A percentile compares a stretch with the other conserved stretches of the same genome.
Conservation (phyloP, 2,888 invertebrate species). For the Molorchus minor region DNA sequence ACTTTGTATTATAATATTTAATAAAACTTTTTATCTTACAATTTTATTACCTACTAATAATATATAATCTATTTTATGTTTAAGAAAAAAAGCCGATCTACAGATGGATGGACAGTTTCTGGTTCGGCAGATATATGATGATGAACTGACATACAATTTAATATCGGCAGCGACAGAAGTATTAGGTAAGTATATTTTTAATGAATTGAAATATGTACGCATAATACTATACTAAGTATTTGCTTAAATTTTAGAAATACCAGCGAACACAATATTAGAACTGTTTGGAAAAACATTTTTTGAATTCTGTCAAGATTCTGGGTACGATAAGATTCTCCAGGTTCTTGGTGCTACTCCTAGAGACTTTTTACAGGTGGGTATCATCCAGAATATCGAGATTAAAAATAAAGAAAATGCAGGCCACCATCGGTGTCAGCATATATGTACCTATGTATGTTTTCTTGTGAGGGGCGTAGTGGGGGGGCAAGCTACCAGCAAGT, state of each 20-base stretch:
- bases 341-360: conserved; percentile 93
- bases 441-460: too few relatives aligned
- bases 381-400: not conserved
- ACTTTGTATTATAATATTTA: too few relatives aligned
- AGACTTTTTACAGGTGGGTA: conserved; percentile 88
- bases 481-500: too few relatives aligned
- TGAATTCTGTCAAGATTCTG: conserved; percentile 95
- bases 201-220: not conserved
- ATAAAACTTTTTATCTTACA: too few relatives aligned
- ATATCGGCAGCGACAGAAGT: conserved; percentile 92
- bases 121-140: conserved; percentile 94
- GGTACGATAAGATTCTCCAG: conserved; percentile 95
- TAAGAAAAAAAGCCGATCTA: conserved; percentile 90
- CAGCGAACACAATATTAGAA: conserved; percentile 88
- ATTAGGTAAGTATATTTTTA: conserved; percentile 73
- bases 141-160: conserved; percentile 93
- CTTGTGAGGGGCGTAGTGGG: too few relatives aligned
- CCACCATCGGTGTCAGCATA: too few relatives aligned
- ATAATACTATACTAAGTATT: not conserved
- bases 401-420: conserved; percentile 10
- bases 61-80: conserved; percentile 54
- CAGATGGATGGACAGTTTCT: conserved; percentile 95
- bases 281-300: conserved; percentile 95
- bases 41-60: too few relatives aligned
- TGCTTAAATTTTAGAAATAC: conserved; percentile 77